A percentile compares a stretch with the other conserved stretches of the same genome.
Conservation (phyloP, 2,113 vertebrate species). For the Hirundichthys speculiger region DNA sequence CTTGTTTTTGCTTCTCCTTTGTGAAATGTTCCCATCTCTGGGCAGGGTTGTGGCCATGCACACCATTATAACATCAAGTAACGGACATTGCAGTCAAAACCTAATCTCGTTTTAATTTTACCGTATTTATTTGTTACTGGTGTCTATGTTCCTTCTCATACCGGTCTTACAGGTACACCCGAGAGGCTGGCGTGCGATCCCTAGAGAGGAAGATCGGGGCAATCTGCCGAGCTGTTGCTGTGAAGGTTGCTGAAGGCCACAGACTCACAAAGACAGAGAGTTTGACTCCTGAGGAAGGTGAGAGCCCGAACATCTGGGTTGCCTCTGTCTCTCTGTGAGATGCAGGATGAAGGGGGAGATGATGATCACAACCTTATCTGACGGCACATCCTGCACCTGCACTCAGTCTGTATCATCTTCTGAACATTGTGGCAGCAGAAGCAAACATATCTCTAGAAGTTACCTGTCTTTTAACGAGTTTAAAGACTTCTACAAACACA, state of each 20-base stretch:
- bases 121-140: background rate
- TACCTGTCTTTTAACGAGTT: no score
- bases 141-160: background rate
- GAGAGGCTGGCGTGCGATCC: conserved; percentile 95
- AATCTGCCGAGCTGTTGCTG: conserved; percentile 93
- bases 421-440: no score
- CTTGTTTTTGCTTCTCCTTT: no score
- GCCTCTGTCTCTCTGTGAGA: background rate
- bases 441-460: no score
- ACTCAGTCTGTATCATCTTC: no score
- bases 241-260: conserved; percentile 93
- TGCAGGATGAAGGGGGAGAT: background rate
- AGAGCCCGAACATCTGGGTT: background rate
- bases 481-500: no score
- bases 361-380: no score
- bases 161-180: conserved; percentile 87
- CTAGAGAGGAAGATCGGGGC: conserved; percentile 93
- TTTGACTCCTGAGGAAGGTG: conserved; percentile 54
- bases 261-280: conserved; percentile 71
- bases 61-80: no score
- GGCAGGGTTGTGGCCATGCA: no score
- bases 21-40: no score
- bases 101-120: background rate
- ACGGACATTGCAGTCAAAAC: no score
- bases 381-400: no score